phyloP scores from a whole-genome alignment of 1,140 invertebrate species.

The Nixonia krombeini region DNA sequence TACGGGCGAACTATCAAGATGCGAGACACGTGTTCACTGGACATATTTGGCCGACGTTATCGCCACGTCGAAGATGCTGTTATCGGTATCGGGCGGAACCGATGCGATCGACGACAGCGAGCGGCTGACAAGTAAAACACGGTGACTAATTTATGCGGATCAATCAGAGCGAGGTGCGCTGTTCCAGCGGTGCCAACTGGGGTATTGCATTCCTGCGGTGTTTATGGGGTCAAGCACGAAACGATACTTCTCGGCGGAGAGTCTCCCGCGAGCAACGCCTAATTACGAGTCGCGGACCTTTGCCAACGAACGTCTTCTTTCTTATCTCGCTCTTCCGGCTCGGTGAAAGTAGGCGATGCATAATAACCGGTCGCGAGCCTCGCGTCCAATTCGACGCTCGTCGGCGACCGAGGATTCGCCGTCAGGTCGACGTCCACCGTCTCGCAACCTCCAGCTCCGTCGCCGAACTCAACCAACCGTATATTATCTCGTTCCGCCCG shows the following conservation, averaged over 20 bases:
- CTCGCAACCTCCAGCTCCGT: no score
- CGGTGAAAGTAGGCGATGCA: constrained; percentile 10
- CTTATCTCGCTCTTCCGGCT: neutral
- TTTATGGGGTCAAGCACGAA: constrained; percentile 28
- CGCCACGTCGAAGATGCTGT: no score
- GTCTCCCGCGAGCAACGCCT: constrained; percentile 2
- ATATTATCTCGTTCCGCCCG: no score
- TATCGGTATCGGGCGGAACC: no score
- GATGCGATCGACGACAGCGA: no score
- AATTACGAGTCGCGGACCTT: constrained; percentile 4
- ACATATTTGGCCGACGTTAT: no score
- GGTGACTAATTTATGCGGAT: constrained; percentile 16
- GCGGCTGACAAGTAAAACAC: neutral
- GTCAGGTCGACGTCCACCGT: no score
- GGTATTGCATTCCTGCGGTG: constrained; percentile 37
- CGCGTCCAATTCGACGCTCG: constrained; percentile 9
- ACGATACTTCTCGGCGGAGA: constrained; percentile 7
- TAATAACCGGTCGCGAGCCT: constrained; percentile 3
- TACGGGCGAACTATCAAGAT: no score
- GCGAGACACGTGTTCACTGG: no score
- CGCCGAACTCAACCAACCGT: no score
- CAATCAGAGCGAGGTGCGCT: constrained; percentile 44
- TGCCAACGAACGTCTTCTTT: neutral
- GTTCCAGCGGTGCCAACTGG: constrained; percentile 36
- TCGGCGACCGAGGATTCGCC: no score